Evolutionary conservation across 2,113 vertebrate species (phyloP).

Genomic region (Mustela nigripes): DNA sequence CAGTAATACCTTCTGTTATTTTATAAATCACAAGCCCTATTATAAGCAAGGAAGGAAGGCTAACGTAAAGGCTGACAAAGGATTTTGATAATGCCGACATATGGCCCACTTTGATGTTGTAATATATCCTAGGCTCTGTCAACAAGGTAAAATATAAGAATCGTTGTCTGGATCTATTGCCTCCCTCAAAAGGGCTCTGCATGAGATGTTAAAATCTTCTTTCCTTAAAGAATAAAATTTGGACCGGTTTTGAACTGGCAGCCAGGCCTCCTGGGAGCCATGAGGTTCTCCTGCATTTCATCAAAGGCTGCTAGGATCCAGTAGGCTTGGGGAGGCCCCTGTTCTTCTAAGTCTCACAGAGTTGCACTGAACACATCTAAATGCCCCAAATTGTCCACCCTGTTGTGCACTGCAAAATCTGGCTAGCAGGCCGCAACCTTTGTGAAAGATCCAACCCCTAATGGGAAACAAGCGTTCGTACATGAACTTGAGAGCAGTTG

Average conservation of each 20-base stretch:
- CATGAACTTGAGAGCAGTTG: neutral
- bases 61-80: neutral
- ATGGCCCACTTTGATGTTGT: neutral
- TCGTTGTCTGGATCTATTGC: neutral
- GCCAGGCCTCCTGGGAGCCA: neutral
- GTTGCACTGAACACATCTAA: neutral
- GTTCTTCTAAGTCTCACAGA: neutral
- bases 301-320: neutral
- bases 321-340: neutral
- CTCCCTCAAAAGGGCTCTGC: constrained; percentile 20
- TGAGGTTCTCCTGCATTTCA: neutral
- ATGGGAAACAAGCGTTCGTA: neutral
- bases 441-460: neutral
- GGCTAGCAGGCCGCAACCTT: neutral
- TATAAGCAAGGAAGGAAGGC: neutral
- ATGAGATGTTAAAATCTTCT: constrained; percentile 40
- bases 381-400: neutral
- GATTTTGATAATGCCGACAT: constrained; percentile 1
- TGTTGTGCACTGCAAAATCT: neutral
- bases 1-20: neutral
- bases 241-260: constrained; percentile 55
- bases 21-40: neutral
- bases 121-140: neutral
- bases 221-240: neutral
- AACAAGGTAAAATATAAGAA: constrained; percentile 30